Evolutionary conservation across 2,888 invertebrate genomes (phyloP).

Genomic region (Drosophila rellima): DNA sequence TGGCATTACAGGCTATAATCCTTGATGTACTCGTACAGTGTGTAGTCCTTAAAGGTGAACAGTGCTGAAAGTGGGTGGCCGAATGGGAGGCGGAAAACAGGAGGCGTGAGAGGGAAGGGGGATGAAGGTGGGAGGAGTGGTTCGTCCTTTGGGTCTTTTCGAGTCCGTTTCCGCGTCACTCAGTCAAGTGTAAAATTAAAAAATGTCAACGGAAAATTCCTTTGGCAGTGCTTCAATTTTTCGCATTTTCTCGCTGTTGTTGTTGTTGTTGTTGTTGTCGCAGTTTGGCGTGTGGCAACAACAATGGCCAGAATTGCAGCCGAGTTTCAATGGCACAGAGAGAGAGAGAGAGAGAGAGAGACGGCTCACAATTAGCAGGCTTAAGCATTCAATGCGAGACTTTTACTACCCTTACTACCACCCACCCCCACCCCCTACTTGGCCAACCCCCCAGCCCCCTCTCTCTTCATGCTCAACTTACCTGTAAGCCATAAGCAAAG

Average conservation of each 20-base stretch:
- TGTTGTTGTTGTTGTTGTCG: conserved; percentile 2
- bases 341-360: background rate
- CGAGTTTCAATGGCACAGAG: conserved; percentile 7
- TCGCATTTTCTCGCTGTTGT: conserved; percentile 42
- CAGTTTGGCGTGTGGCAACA: conserved; percentile 8
- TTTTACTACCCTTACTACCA: background rate
- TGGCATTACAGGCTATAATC: conserved; percentile 45
- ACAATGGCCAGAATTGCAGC: conserved; percentile 18
- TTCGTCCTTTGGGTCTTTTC: conserved; percentile 8
- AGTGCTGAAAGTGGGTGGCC: background rate
- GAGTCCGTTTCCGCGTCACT: conserved; percentile 51
- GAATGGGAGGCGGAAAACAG: background rate
- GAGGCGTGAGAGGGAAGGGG: background rate
- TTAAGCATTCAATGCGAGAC: conserved; percentile 20
- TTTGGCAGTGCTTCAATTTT: conserved; percentile 74
- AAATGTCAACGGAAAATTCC: conserved; percentile 82
- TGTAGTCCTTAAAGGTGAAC: conserved; percentile 3
- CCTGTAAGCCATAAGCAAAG: background rate
- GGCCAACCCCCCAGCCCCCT: background rate
- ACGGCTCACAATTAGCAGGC: conserved; percentile 45
- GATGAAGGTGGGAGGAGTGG: background rate
- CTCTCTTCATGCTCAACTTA: no score
- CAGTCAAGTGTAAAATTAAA: conserved; percentile 83
- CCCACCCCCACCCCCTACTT: background rate
- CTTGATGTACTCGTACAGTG: conserved; percentile 10